Percentiles rank a stretch among this genome's conserved stretches.
These are phyloP conservation scores for Tarsius wallacei DNA, from an alignment of 2,797 vertebrate genomes.

Conservation along the genomic window DNA sequence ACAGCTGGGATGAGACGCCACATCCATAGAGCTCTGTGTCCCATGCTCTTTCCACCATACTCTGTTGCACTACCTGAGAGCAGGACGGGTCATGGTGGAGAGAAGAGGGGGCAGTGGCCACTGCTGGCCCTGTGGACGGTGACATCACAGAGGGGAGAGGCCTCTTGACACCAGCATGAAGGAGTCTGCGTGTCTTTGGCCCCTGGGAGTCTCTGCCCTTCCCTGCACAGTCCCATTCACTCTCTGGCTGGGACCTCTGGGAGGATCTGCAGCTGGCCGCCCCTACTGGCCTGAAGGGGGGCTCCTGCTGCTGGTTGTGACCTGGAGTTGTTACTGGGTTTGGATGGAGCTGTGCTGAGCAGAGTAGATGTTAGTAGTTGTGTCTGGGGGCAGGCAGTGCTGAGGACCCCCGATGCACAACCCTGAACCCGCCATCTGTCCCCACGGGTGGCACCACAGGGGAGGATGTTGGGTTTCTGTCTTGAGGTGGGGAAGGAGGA, in stretches of 20 bases:
- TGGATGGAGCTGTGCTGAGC: background rate
- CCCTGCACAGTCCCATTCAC: background rate
- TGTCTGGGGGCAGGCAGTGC: background rate
- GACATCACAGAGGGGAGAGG: background rate
- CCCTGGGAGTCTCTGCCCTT: background rate
- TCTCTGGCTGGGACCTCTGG: background rate
- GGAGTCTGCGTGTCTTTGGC: too few relatives aligned
- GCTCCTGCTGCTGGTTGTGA: background rate
- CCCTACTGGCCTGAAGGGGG: background rate
- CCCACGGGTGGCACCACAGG: background rate
- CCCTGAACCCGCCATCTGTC: fast-evolving
- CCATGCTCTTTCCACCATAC: background rate
- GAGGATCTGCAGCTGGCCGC: too few relatives aligned
- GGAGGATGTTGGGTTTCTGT: background rate
- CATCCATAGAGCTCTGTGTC: background rate
- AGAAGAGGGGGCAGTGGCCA: background rate
- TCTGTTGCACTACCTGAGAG: background rate
- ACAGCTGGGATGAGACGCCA: background rate
- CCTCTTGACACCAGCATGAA: background rate
- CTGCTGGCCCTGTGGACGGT: fast-evolving
- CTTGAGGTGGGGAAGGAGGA: background rate
- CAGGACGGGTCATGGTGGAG: background rate
- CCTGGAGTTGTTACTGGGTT: background rate
- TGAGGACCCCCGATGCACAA: too few relatives aligned
- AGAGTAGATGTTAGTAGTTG: background rate